Evolutionary conservation across 2,888 invertebrate species (phyloP), one percentile per base, ranked within the genome.

Genomic region (Xanthia togata): DNA sequence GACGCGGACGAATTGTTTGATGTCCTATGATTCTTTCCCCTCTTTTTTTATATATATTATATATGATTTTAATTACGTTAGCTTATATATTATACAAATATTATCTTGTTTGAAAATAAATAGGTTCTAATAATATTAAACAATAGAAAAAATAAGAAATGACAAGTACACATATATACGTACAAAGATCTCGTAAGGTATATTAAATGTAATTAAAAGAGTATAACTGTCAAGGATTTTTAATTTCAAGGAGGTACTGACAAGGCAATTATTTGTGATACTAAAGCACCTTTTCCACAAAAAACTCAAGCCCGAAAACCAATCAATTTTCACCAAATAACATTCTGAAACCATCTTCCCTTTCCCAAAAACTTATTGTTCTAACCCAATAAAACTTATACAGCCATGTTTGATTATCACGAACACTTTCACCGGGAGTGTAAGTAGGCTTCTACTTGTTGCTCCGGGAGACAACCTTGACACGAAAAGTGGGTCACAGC

Each of bases 401-500:
- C n/a, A 38, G 31, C 64, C 53, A 70, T 75, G 72, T 86, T 79
- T 86, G 78, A 64, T 70, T 70, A 78, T 63, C 71, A 59, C 70
- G 69, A 75, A 78, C 62, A 72, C 65, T 86, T 83, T 64, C 70
- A 47, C 74, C 41, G 53, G 75, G 73, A 35, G 20, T 14, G 38
- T 44, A 76, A 60, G 38, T 59, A 67, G 78, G 70, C 38, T 26
- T 76, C 38, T 70, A 87, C 87, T 88, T 87, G 87, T 87, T 87
- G 87, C 87, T 77, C 59, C 44, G 72, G 82, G 83, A 74, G 57
- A 60, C 47, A 75, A 76, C 88, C 87, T 88, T 88, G 85, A 79
- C 88, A 81, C 55, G 23, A 41, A 60, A 88, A 84, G 11, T 84
- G 63, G 87, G 87, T 88, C 87, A 79, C 69, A 81, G 11, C 59